Evolutionary conservation across 1,140 invertebrate species (phyloP), one percentile per base, ranked within the genome.

Genomic region (Pectinophora gossypiella): DNA sequence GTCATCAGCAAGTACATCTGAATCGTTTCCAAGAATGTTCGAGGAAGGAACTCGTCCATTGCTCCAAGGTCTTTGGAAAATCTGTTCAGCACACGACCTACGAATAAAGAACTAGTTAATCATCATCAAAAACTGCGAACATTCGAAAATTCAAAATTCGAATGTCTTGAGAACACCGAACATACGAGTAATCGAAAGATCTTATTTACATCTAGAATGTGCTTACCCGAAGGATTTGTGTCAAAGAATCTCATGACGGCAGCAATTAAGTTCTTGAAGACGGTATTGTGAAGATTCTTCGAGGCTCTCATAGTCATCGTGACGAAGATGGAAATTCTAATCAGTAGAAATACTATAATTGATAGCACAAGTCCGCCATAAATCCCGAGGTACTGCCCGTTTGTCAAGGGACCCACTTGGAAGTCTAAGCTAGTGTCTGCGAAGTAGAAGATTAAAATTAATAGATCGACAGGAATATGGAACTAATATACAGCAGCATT

Each of bases 21-120:
- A 1, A 95, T 75, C 19, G 94, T 92, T 73, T 97, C 95, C 48
- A 96, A 89, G 45, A 94, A 90, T 10, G 91, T 89, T 43, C 89
- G 87, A 43, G 97, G 97, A n/a, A 99, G 80, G 0, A 93, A 72
- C 81, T 98, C 97, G 73, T 98, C 97, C 59, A 97, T 91, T 0
- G 93, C 91, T 0, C 91, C 83, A 61, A 90, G 73, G 51, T 90
- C 89, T 63, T 89, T 90, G 1, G 89, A 89, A 56, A 90, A 89
- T 59, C 89, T 74, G 57, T 90, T 90, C 9, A 90, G 55, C 68
- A 91, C 89, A 51, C 89, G 72, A 67, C 89, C 93, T 66, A 88
- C 21, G 93, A 92, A 51, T 44, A 59, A n/a, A n/a, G n/a, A n/a
- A n/a, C n/a, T n/a, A n/a, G n/a, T n/a, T 20, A 49, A 20, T 15